Evolutionary conservation across 1,140 invertebrate genomes (phyloP).

Genomic region (Oreohelix idahoensis): DNA sequence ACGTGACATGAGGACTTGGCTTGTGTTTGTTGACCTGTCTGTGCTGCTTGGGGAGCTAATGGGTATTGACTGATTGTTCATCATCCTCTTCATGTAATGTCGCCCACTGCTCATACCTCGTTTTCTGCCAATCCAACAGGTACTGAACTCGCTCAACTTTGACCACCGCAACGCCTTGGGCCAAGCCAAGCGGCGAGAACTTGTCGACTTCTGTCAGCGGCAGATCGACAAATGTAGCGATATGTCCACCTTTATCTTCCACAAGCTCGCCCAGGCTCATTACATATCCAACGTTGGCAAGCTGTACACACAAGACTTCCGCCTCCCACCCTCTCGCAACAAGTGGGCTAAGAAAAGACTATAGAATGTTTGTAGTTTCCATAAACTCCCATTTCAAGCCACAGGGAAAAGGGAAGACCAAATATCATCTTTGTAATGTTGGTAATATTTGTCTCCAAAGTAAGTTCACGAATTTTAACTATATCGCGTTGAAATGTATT

Average conservation of each 20-base stretch:
- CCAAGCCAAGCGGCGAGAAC: conserved; percentile 16
- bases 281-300: conserved; percentile 21
- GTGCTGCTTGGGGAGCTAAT: too few relatives aligned
- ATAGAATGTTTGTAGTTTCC: neutral
- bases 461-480: too few relatives aligned
- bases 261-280: conserved; percentile 24
- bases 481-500: too few relatives aligned
- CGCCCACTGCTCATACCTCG: too few relatives aligned
- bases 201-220: conserved; percentile 10
- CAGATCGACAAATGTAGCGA: conserved; percentile 34
- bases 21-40: too few relatives aligned
- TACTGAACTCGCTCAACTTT: conserved; percentile 17
- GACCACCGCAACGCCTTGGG: conserved; percentile 19
- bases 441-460: too few relatives aligned
- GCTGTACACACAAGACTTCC: conserved; percentile 5
- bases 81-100: too few relatives aligned
- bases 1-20: too few relatives aligned
- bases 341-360: conserved; percentile 6
- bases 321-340: conserved; percentile 1
- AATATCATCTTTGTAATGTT: neutral
- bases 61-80: too few relatives aligned
- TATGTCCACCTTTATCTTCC: conserved; percentile 13
- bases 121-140: neutral
- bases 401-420: neutral
- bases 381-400: neutral